Evolutionary conservation across 2,888 invertebrate genomes (phyloP).

Genomic region (Carabus problematicus): DNA sequence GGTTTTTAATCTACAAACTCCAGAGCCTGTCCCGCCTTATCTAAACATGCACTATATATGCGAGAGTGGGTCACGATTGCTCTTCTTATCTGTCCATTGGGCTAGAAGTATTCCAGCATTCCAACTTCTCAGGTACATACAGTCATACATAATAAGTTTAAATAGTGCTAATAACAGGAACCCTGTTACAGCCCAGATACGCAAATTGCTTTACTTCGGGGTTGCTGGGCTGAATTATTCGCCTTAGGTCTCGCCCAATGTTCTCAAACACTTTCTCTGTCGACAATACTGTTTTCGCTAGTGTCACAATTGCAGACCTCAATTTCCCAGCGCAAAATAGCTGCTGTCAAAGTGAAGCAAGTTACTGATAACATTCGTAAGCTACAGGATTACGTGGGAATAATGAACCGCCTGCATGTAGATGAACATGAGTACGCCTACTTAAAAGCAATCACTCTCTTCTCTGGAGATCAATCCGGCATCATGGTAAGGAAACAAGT

Average conservation of each 20-base stretch:
- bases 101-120: conserved; percentile 84
- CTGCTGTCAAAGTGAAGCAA: conserved; percentile 76
- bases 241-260: conserved; percentile 90
- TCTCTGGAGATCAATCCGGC: conserved; percentile 63
- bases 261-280: conserved; percentile 77
- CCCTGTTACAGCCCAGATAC: conserved; percentile 72
- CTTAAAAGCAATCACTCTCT: conserved; percentile 80
- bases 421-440: conserved; percentile 89
- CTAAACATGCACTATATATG: conserved; percentile 94
- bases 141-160: conserved; percentile 21
- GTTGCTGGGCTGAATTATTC: conserved; percentile 93
- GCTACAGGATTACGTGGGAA: conserved; percentile 81
- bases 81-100: conserved; percentile 93
- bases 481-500: conserved; percentile 61
- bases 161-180: not conserved
- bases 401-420: conserved; percentile 76
- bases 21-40: conserved; percentile 83
- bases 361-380: conserved; percentile 82
- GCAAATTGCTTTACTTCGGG: conserved; percentile 83
- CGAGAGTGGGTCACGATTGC: conserved; percentile 90
- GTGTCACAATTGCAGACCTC: conserved; percentile 80
- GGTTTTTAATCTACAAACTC: conserved; percentile 78
- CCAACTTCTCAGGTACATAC: conserved; percentile 73
- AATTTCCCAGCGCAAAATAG: conserved; percentile 76
- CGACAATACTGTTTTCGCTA: conserved; percentile 83